These are phyloP conservation scores for Drosophila gunungcola DNA, from an alignment of 1,140 invertebrate genomes.

Conservation along the genomic window DNA sequence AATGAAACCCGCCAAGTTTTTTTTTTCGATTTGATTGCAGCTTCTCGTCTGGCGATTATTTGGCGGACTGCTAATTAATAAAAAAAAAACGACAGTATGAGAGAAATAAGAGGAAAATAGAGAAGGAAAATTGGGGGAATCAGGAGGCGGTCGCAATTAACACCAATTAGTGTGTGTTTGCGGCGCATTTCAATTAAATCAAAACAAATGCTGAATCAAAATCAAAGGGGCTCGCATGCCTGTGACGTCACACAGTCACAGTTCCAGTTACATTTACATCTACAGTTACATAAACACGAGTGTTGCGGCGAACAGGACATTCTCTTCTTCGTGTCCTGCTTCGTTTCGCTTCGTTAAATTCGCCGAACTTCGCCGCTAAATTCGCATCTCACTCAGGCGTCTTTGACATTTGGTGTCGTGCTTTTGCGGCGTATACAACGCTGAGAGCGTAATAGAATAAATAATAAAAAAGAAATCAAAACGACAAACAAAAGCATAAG, in stretches of 20 bases:
- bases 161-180: conserved; percentile 67
- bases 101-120: not conserved
- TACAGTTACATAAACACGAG: conserved; percentile 17
- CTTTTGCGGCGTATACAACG: conserved; percentile 63
- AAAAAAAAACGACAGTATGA: conserved; percentile 12
- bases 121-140: not conserved
- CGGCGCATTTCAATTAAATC: conserved; percentile 70
- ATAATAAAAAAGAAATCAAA: conserved; percentile 40
- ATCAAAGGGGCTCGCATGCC: conserved; percentile 19
- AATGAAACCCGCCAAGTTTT: conserved; percentile 80
- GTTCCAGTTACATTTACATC: conserved; percentile 37
- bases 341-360: conserved; percentile 18
- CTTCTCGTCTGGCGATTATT: conserved; percentile 62
- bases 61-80: conserved; percentile 74
- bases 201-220: conserved; percentile 29
- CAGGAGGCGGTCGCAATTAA: conserved; percentile 26
- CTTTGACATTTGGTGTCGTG: conserved; percentile 67
- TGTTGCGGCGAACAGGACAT: conserved; percentile 36
- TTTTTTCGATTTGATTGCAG: conserved; percentile 68
- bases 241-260: conserved; percentile 61
- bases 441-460: conserved; percentile 47
- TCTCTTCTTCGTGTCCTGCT: conserved; percentile 1
- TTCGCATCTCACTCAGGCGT: conserved; percentile 20
- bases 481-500: conserved; percentile 7
- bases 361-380: conserved; percentile 11